A percentile compares a stretch with the other conserved stretches of the same genome.
Evolutionary conservation across 2,888 invertebrate genomes (phyloP).

Genomic region (Nemotelus pantherinus): DNA sequence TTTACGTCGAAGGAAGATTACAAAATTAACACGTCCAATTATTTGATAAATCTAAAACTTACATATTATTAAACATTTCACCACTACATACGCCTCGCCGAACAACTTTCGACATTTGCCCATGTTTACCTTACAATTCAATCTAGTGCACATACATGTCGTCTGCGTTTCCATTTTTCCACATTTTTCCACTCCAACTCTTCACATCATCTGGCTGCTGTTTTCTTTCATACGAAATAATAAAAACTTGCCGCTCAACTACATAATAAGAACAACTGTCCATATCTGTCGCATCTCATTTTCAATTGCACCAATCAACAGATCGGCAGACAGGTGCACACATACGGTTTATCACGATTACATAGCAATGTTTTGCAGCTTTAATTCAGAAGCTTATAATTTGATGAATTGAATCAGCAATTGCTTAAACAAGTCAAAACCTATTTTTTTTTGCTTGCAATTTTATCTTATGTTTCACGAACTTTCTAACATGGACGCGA

Average conservation of each 20-base stretch:
- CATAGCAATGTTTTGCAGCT: neutral
- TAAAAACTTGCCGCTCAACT: neutral
- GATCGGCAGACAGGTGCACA: neutral
- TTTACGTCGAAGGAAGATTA: too few relatives aligned
- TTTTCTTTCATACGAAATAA: neutral
- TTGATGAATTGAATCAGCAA: too few relatives aligned
- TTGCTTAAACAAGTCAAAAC: too few relatives aligned
- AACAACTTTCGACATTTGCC: neutral
- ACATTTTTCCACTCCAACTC: neutral
- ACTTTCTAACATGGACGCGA: neutral
- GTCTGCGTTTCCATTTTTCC: neutral
- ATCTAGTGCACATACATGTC: neutral
- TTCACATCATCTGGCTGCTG: neutral
- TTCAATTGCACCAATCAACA: neutral
- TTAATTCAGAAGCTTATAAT: neutral
- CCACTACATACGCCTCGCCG: too few relatives aligned
- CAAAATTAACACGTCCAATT: too few relatives aligned
- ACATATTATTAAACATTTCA: too few relatives aligned
- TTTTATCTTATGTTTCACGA: neutral
- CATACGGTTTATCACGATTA: neutral
- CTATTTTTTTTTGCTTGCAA: neutral
- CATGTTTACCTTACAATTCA: neutral
- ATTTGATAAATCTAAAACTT: too few relatives aligned
- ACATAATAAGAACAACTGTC: neutral
- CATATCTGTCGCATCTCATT: constrained; percentile 25